Percentiles rank a stretch among this genome's conserved stretches.
Conservation (phyloP, 2,888 invertebrate genomes). For the Hypomecis punctinalis region DNA sequence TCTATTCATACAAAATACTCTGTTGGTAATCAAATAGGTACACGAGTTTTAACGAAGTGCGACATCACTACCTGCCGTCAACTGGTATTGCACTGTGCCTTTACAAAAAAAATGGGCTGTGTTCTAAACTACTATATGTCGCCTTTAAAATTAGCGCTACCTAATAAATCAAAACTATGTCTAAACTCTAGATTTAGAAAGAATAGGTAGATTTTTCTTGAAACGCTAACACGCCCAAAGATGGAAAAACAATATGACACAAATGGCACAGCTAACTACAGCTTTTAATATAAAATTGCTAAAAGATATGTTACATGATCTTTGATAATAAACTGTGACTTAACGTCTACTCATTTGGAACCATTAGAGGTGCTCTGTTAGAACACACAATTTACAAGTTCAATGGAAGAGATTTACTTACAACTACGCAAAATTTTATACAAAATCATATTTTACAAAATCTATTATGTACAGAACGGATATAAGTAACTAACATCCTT, state of each 20-base stretch:
- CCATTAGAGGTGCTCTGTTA: constrained; percentile 51
- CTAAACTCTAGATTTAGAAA: too few relatives aligned
- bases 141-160: too few relatives aligned
- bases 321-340: constrained; percentile 41
- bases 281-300: constrained; percentile 41
- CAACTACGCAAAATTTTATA: constrained; percentile 49
- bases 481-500: constrained; percentile 74
- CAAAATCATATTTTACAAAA: constrained; percentile 61
- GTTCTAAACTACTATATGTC: constrained; percentile 16
- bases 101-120: constrained; percentile 9
- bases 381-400: constrained; percentile 54
- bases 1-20: constrained; percentile 26
- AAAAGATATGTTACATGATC: constrained; percentile 38
- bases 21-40: constrained; percentile 21
- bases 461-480: constrained; percentile 72
- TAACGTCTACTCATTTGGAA: constrained; percentile 54
- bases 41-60: constrained; percentile 21
- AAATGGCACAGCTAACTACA: constrained; percentile 54
- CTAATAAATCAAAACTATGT: too few relatives aligned
- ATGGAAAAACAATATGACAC: constrained; percentile 42
- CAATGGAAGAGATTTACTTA: constrained; percentile 66
- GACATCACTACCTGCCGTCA: constrained; percentile 28
- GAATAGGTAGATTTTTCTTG: too few relatives aligned
- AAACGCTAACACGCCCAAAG: constrained; percentile 21
- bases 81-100: constrained; percentile 22